Conservation (phyloP, 2,113 vertebrate genomes). For the Nyctereutes procyonoides region DNA sequence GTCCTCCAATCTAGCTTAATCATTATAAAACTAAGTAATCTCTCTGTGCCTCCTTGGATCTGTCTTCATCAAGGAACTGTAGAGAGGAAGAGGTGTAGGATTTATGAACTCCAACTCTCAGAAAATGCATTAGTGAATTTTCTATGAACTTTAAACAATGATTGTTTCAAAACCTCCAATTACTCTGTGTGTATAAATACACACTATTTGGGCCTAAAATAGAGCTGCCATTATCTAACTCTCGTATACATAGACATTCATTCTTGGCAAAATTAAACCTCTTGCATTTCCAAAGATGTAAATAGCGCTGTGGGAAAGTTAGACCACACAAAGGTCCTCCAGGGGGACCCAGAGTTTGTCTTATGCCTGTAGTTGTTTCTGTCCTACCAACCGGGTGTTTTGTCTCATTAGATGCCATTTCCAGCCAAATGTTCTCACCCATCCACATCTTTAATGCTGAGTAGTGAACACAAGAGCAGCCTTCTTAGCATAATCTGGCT, state of each 20-base stretch:
- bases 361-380: neutral
- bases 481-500: neutral
- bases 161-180: conserved; percentile 26
- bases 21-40: conserved; percentile 36
- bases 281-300: neutral
- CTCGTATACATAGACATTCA: neutral
- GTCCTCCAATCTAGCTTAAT: neutral
- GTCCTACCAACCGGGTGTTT: neutral
- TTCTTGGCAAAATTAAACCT: neutral
- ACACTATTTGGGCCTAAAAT: neutral
- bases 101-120: neutral
- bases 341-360: neutral
- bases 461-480: neutral
- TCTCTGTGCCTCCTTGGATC: conserved; percentile 9
- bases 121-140: neutral
- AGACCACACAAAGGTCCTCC: neutral
- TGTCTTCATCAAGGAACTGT: neutral
- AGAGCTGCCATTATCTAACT: neutral
- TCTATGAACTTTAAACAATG: neutral
- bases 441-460: neutral
- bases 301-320: neutral
- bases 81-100: neutral
- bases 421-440: neutral
- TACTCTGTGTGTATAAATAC: neutral
- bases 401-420: neutral